Base-by-base conservation (phyloP, 2,113 vertebrate species). In the Charina bottae region DNA sequence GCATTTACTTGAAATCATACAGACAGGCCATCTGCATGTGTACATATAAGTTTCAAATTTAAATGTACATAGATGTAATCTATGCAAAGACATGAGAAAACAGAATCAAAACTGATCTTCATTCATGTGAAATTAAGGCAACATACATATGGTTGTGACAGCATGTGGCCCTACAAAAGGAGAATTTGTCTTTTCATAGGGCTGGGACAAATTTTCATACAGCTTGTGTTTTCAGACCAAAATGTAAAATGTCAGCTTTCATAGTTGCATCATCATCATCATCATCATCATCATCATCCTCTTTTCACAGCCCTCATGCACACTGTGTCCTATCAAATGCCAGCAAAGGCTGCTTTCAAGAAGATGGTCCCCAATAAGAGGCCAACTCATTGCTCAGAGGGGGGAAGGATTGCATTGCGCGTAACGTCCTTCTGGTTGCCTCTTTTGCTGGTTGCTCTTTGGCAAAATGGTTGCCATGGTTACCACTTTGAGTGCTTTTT, bases 31-130 rank as follows among this genome's bases (percentile, higher is more conserved):
- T 91, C 56, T 91, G 58, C 83, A 86, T 91, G 11, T 86, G n/a
- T 91, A 64, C 6, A 64, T 53, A 24, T 0, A 54, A 13, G 78
- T 62, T 54, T 85, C 33, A 11, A 64, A 64, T 85, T 64, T 64
- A 90, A 46, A 62, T 24, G 28, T 62, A 46, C 83, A 90, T 59
- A 90, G 90, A 90, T 64, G 17, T 90, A 90, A 90, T 90, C 83
- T 53, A 13, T 54, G 46, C 17, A 62, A 49, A 53, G 23, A 90
- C 83, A 85, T 62, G 46, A 49, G 55, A 2, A 60, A 84, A 59
- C 54, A 83, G 56, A 85, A 23, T 54, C 17, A 85, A 53, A 85
- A 33, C 26, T 13, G 46, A 90, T 46, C 90, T 58, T 49, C 15
- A 17, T 85, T 13, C 24, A 83, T 84, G 62, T 62, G 85, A 90